Base-by-base conservation (phyloP, 2,113 vertebrate species). In the Chiloscyllium plagiosum region DNA sequence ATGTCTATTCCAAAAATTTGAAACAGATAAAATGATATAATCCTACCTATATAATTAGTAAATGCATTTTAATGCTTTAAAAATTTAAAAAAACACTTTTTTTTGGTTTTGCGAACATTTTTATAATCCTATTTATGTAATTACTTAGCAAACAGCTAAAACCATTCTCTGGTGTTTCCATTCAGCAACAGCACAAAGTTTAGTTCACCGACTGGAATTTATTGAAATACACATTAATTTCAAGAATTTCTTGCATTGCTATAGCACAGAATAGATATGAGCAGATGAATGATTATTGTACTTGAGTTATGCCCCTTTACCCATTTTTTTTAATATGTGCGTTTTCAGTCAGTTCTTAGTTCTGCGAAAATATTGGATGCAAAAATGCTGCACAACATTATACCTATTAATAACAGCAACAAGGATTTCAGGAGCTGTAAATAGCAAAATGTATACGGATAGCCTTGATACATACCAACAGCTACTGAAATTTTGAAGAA, bases 1-100 rank as follows among this genome's bases (percentile, higher is more conserved):
- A 66, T 66, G 89, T n/a, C n/a, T 33, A 92, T 92, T 92, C 33
- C 29, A 92, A 92, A 37, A n/a, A 92, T n/a, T 92, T 61, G 56
- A 92, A 61, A 65, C 52, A 20, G 33, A 92, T 65, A 12, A 13
- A 56, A 89, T 37, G 33, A 78, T 33, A n/a, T 50, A 87, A 56
- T 24, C 22, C 47, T 86, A 26, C 52, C 17, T 92, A n/a, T 65
- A 65, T 66, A 61, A 61, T 52, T 56, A 33, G 15, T 83, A 47
- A 83, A 83, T 83, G 3, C n/a, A 83, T 83, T 78, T 83, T 83
- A 37, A 42, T 83, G 78, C 6, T 42, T 83, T 17, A 22, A 20
- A 47, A 83, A 80, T 80, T 19, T 22, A 13, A 42, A n/a, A 83
- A 83, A 37, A 83, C 37, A 42, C 17, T 4, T 47, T 42, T 19